phyloP scores from a whole-genome alignment of 2,888 invertebrate species.

The Acrocera orbiculus region DNA sequence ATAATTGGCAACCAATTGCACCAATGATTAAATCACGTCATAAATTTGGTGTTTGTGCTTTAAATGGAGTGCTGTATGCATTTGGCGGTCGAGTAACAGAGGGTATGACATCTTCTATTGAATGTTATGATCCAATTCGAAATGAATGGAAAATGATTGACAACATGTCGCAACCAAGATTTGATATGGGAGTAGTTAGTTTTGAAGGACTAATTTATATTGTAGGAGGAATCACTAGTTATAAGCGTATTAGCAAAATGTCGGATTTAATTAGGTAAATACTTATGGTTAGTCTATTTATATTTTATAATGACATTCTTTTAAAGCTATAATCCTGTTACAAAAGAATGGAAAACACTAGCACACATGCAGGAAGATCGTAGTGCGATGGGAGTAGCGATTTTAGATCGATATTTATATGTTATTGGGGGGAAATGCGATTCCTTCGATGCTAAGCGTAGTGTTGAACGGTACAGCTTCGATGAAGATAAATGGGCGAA shows the following conservation, averaged over 20 bases:
- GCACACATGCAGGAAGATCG: constrained; percentile 64
- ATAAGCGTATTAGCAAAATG: constrained; percentile 50
- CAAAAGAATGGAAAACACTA: constrained; percentile 60
- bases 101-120: constrained; percentile 76
- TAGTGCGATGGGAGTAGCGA: constrained; percentile 79
- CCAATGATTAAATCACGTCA: constrained; percentile 72
- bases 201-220: constrained; percentile 52
- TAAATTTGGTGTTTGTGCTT: constrained; percentile 73
- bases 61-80: constrained; percentile 67
- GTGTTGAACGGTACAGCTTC: constrained; percentile 49
- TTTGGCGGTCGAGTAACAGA: constrained; percentile 89
- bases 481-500: constrained; percentile 50
- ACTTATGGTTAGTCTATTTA: too few relatives aligned
- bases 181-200: constrained; percentile 81
- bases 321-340: constrained; percentile 56
- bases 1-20: constrained; percentile 43
- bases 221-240: constrained; percentile 78
- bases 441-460: constrained; percentile 56
- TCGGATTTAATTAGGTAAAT: constrained; percentile 46
- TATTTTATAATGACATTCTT: background rate
- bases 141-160: constrained; percentile 64
- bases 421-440: constrained; percentile 79
- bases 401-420: constrained; percentile 65
- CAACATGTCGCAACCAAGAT: constrained; percentile 65
- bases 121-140: constrained; percentile 63